Conservation (phyloP, 1,140 invertebrate genomes). For the Portunus trituberculatus region DNA sequence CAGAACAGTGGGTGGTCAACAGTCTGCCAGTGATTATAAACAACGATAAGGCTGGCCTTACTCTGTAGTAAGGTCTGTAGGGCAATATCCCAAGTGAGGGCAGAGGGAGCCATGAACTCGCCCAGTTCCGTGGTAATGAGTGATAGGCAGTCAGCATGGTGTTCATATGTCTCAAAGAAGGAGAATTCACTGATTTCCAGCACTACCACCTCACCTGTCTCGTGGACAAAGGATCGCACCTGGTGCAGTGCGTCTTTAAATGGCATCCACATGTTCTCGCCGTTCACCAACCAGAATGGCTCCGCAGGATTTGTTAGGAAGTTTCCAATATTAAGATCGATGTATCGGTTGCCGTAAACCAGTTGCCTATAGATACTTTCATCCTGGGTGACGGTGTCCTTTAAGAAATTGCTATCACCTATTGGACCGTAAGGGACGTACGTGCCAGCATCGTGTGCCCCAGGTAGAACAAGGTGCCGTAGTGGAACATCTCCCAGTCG, state of each 20-base stretch:
- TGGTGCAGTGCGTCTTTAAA: constrained; percentile 77
- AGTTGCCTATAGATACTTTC: constrained; percentile 79
- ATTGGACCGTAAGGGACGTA: constrained; percentile 79
- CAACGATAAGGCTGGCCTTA: constrained; percentile 33
- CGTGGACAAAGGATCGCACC: constrained; percentile 78
- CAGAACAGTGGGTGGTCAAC: not conserved
- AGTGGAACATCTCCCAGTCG: constrained; percentile 82
- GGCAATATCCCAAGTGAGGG: constrained; percentile 81
- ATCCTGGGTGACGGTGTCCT: constrained; percentile 78
- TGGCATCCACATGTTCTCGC: constrained; percentile 74
- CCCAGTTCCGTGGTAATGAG: constrained; percentile 82
- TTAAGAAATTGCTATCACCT: constrained; percentile 54
- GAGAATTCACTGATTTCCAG: constrained; percentile 79
- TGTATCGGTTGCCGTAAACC: constrained; percentile 78
- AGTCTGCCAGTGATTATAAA: not conserved
- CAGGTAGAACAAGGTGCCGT: constrained; percentile 84
- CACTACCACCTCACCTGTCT: constrained; percentile 79
- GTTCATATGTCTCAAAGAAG: constrained; percentile 78
- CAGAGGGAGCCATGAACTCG: constrained; percentile 81
- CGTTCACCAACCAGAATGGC: constrained; percentile 76
- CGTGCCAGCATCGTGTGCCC: constrained; percentile 86
- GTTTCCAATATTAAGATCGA: constrained; percentile 79
- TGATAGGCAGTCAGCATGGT: constrained; percentile 82
- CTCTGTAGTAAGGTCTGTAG: constrained; percentile 80
- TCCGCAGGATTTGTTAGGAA: constrained; percentile 30